Evolutionary conservation across 2,797 vertebrate species (phyloP), one percentile per base, ranked within the genome.

Genomic region (Centropyge bicolor): DNA sequence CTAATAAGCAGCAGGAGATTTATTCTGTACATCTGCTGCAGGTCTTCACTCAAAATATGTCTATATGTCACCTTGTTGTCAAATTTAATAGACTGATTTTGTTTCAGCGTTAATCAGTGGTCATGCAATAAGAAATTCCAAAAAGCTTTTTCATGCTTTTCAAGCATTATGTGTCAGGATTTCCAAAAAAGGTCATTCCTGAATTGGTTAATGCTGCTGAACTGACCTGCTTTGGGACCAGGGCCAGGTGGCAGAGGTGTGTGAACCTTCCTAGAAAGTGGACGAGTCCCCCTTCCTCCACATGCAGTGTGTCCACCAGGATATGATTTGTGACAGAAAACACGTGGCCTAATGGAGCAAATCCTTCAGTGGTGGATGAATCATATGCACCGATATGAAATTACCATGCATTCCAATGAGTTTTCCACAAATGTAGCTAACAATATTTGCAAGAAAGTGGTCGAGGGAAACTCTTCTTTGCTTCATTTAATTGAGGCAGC

Each of bases 161-260:
- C 9, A 65, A 22, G 0, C 16, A 54, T 48, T 8, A 43, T 51
- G 52, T 20, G 5, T 46, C 31, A 57, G 1, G 8, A 22, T 45
- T 66, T 65, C 12, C 8, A 49, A 22, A 45, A 9, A 10, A 45
- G 0, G 7, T 57, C 10, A 0, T 40, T 3, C 13, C 11, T 59
- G 24, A 45, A 0, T 13, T 52, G n/a, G 2, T 59, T 54, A 16
- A 35, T 66, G 20, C 31, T 54, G 56, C 36, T 72, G 51, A 76
- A 84, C 87, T 81, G 54, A 89, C 86, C 87, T 83, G 70, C 27
- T 79, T 79, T 3, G n/a, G 57, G 72, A 68, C 35, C 14, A 9
- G 35, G 13, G 48, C 38, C 45, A 48, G 35, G 41, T 17, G 13
- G 66, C 77, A 27, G 5, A 38, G 16, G 36, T 11, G 17, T 8